Base-by-base conservation (phyloP, 2,888 invertebrate genomes). In the Crematogaster levior region DNA sequence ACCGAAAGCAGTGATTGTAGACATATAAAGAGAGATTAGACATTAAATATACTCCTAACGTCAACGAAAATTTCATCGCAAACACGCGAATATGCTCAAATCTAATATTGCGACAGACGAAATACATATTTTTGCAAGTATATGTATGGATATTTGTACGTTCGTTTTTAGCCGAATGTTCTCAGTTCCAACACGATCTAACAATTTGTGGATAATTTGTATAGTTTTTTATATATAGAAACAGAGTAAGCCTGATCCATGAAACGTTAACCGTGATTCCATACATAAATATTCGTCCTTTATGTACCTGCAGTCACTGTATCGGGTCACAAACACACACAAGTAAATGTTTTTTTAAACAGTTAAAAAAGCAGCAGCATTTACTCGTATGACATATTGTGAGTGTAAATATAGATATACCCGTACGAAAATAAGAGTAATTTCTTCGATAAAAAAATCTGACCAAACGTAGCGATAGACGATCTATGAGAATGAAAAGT, bases 381-480 rank as follows among this genome's bases (percentile, higher is more conserved):
- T 77, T 70, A 70, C 18, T 68, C 27, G 70, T 68, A 15, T 51
- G 66, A 75, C 37, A n/a, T 30, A 40, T 9, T 34, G 27, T n/a
- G 24, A 46, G 24, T 56, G n/a, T 63, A 65, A 34, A 56, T 81
- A 65, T 61, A 63, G 21, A 53, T 81, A 53, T 79, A 53, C 24
- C 27, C 43, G 12, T 61, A 56, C 43, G 43, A 66, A 15, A 68
- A 68, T 56, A 68, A 68, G 27, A 66, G 53, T 56, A 68, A 68
- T 56, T 65, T 65, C 37, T 79, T 56, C 40, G 46, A 66, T 12
- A 58, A 21, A 27, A 37, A 80, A 34, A 56, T 68, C 43, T 79
- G 77, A 79, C 77, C 77, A 79, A 79, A 56, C 30, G 43, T 30
- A 66, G 12, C 53, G 77, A 66, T 66, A 77, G n/a, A 34, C 43